Evolutionary conservation across 2,888 invertebrate genomes (phyloP), one percentile per base, ranked within the genome.

Genomic region (Dasysyrphus albostriatus): DNA sequence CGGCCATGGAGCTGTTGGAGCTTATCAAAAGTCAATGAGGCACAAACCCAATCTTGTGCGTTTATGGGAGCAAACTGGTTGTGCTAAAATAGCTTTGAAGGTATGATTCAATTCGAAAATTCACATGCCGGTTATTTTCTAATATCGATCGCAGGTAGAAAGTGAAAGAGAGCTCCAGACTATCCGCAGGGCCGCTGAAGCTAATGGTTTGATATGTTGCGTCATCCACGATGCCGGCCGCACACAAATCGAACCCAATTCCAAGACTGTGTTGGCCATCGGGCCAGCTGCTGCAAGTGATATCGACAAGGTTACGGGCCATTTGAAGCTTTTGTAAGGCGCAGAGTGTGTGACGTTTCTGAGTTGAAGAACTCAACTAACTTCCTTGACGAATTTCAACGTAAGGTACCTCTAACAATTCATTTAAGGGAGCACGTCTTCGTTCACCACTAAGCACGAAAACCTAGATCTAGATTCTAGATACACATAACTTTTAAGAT

Each of bases 1-100:
- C 93, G 95, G 96, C n/a, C 98, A 98, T 92, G 98, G 97, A n/a
- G 97, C 98, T 0, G 96, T 98, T 0, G 96, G 96, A 14, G 97
- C 97, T 1, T 98, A 96, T 90, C 96, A 96, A 88, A 95, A 95
- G 89, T 95, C 96, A 0, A 92, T 94, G 58, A 93, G 92, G 73
- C 94, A 93, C 77, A 94, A 95, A 88, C 95, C 96, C 0, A 94
- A 94, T 67, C 92, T 95, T 3, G 90, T 95, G 8, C 92, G 92
- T 54, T 89, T 90, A 9, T 95, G 95, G 95, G 95, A 95, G 90
- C 92, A 93, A 70, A 93, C 94, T 85, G 97, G 98, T 0, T 97
- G 98, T 91, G 96, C 97, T 0, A 98, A 98, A 93, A 96, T 98
- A 88, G 97, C 98, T 0, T 93, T 98, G 0, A 96, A 96, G 93